Percentiles rank a stretch among this genome's conserved stretches.
Conservation (phyloP, 2,113 vertebrate species). For the Microcebus griseorufus region DNA sequence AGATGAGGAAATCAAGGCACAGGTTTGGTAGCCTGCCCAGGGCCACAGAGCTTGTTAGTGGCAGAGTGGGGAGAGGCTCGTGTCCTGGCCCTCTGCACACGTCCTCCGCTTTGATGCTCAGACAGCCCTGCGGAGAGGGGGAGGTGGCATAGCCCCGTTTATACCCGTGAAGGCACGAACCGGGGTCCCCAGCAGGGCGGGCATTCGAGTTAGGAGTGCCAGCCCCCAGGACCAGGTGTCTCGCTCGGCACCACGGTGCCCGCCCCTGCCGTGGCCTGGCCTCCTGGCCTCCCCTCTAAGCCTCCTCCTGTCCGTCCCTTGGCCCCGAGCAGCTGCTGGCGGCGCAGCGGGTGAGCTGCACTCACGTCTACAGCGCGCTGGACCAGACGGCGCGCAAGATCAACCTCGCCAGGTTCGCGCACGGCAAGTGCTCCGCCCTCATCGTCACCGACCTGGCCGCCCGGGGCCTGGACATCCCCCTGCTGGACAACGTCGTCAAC, state of each 20-base stretch:
- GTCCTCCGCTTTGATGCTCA: not conserved
- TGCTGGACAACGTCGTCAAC: slow-evolving; percentile 98
- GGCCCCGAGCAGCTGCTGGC: slow-evolving; percentile 86
- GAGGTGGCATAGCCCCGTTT: rapidly evolving
- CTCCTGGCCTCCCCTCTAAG: not conserved
- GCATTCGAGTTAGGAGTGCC: not conserved
- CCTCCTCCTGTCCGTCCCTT: rapidly evolving
- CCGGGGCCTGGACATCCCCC: slow-evolving; percentile 96
- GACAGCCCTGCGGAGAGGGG: not conserved
- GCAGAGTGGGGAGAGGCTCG: not conserved
- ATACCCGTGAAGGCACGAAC: not conserved
- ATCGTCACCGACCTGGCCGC: slow-evolving; percentile 96
- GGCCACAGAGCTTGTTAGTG: not conserved
- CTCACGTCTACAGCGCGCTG: slow-evolving; percentile 97
- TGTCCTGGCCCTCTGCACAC: rapidly evolving
- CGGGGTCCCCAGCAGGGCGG: not conserved
- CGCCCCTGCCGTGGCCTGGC: rapidly evolving
- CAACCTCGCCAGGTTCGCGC: slow-evolving; percentile 95
- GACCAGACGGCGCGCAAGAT: slow-evolving; percentile 98
- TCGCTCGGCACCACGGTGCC: rapidly evolving
- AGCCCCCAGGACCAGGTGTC: rapidly evolving
- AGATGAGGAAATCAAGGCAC: not conserved
- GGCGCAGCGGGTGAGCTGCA: slow-evolving; percentile 88
- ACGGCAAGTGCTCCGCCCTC: slow-evolving; percentile 93
- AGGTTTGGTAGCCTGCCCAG: not conserved